Base-by-base conservation (phyloP, 2,113 vertebrate genomes). In the Thomomys bottae region DNA sequence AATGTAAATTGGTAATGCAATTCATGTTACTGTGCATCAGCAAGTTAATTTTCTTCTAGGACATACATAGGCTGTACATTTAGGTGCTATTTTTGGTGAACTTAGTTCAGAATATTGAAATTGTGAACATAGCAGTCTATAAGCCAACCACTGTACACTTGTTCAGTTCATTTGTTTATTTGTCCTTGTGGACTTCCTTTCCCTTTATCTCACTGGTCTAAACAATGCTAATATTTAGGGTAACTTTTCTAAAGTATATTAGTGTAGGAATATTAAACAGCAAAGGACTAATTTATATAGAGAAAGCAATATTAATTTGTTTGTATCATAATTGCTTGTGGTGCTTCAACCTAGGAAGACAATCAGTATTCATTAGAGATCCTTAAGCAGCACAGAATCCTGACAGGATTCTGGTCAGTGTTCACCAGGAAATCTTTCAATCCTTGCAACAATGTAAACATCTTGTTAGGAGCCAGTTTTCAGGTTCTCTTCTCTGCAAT, bases 1-100 rank as follows among this genome's bases (percentile, higher is more conserved):
- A 89, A 76, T 83, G 66, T 92, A 76, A 91, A 95, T 92, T 85
- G 83, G 4, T 87, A 92, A 89, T 73, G 30, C 6, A 63, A 71
- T 93, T 90, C 81, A 83, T 36, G 34, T 66, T 87, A 67, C 42
- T 82, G 21, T 80, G 28, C 32, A 77, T 73, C 38, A 88, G 91
- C 64, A 21, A 54, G 49, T 67, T 71, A 30, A 30, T 92, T 64
- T 88, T 84, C n/a, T 45, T 79, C 9, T 30, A 81, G 79, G 88
- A 32, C 38, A 87, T 1, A 9, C 8, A 17, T 15, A 84, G 80
- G 26, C 66, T 59, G 8, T 8, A 84, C 11, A 91, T 20, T 8
- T 34, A 93, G 78, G 20, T 1, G 12, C 34, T 83, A 3, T 61
- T 28, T 86, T 81, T 45, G 49, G 32, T 93, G 77, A 40, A 45